phyloP scores from a whole-genome alignment of 2,888 invertebrate genomes.

The Hedya salicella region DNA sequence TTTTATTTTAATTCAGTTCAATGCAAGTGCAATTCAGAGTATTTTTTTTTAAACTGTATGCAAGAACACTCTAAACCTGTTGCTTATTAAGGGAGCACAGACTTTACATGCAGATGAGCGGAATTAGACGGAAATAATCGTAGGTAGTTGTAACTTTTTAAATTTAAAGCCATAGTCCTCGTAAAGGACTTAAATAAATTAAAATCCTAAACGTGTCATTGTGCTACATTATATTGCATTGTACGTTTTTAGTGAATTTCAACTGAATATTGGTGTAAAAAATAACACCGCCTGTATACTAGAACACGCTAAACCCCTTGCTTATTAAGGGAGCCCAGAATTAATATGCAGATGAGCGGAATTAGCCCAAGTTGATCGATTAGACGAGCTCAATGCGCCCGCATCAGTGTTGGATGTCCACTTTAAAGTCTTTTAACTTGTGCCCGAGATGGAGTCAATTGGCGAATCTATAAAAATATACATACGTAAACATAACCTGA shows the following conservation, averaged over 20 bases:
- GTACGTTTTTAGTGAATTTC: too few relatives aligned
- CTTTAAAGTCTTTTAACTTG: conserved; percentile 52
- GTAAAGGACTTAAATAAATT: too few relatives aligned
- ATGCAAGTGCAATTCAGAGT: too few relatives aligned
- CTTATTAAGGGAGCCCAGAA: conserved; percentile 59
- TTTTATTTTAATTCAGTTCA: too few relatives aligned
- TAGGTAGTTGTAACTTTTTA: too few relatives aligned
- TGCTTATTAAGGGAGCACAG: conserved; percentile 56
- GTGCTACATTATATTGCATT: too few relatives aligned
- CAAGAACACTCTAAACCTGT: conserved; percentile 54
- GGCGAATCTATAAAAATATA: conserved; percentile 17
- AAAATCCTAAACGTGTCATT: too few relatives aligned
- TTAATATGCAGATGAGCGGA: conserved; percentile 79
- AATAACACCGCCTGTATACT: conserved; percentile 18
- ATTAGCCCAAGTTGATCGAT: conserved; percentile 78
- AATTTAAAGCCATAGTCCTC: too few relatives aligned
- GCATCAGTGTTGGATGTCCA: conserved; percentile 64
- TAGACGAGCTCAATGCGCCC: conserved; percentile 68
- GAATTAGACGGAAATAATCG: conserved; percentile 77
- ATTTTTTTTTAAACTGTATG: too few relatives aligned
- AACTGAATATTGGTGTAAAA: background rate
- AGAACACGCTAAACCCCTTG: conserved; percentile 55
- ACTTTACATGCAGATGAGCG: conserved; percentile 80
- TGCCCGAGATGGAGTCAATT: conserved; percentile 37
- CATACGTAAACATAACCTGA: background rate